Evolutionary conservation across 2,888 invertebrate genomes (phyloP).

Genomic region (Smittia aterrima): DNA sequence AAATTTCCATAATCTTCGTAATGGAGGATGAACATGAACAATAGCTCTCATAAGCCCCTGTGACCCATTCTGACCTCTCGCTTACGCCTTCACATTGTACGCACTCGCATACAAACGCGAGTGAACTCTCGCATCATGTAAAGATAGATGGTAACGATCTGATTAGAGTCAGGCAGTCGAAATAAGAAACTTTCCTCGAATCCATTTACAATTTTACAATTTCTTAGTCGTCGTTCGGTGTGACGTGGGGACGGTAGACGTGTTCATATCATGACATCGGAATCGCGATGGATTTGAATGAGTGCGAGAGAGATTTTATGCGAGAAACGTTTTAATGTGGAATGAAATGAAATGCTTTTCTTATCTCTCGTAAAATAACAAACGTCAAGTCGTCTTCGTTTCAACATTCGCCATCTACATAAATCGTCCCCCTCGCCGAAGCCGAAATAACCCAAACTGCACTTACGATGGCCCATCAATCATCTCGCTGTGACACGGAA

Average conservation of each 20-base stretch:
- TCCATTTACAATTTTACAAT: background rate
- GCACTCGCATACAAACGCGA: background rate
- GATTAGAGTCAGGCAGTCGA: background rate
- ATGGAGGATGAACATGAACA: no score
- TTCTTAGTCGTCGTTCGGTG: background rate
- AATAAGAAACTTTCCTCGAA: conserved; percentile 4
- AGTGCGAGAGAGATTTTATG: no score
- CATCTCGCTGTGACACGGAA: conserved; percentile 2
- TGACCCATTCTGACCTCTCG: background rate
- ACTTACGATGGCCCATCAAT: conserved; percentile 3
- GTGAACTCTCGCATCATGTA: background rate
- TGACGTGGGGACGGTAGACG: conserved; percentile 4
- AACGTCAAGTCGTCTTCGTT: no score
- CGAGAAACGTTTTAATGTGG: no score
- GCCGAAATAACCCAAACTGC: background rate
- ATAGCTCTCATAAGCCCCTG: background rate
- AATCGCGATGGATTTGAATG: background rate
- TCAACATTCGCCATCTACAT: no score
- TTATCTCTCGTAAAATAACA: no score
- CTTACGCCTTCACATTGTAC: background rate
- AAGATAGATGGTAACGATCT: background rate
- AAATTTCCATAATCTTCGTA: no score
- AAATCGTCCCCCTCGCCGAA: no score
- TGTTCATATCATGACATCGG: background rate
- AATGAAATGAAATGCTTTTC: no score